These are phyloP conservation scores for Chalcosyrphus nemorum DNA, from an alignment of 2,888 invertebrate genomes.

Conservation along the genomic window DNA sequence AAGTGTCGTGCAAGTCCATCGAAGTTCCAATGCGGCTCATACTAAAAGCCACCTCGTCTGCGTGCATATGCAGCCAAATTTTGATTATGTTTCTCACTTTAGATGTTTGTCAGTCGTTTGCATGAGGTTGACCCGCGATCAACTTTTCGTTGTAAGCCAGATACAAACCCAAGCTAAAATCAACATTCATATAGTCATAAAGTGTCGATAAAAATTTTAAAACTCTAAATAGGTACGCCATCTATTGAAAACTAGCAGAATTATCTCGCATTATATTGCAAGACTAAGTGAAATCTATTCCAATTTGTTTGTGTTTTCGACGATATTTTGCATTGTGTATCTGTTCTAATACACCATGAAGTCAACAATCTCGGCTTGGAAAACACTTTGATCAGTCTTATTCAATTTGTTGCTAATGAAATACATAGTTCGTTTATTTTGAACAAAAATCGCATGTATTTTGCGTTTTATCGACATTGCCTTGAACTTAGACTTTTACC, in stretches of 20 bases:
- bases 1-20: too few species aligned
- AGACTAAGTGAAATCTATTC: neutral
- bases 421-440: slow-evolving; percentile 20
- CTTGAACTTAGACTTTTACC: too few species aligned
- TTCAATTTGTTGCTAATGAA: slow-evolving; percentile 20
- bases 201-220: too few species aligned
- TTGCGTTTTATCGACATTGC: neutral
- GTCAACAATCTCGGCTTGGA: neutral
- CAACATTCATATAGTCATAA: too few species aligned
- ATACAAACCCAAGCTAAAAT: too few species aligned
- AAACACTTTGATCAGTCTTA: slow-evolving; percentile 40
- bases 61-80: too few species aligned
- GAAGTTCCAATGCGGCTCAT: too few species aligned
- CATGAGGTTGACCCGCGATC: neutral
- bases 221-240: too few species aligned
- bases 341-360: neutral
- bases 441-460: slow-evolving; percentile 15
- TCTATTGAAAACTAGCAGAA: too few species aligned
- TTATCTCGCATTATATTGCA: neutral
- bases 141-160: too few species aligned
- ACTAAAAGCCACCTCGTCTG: too few species aligned
- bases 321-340: neutral
- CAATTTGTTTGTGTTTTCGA: neutral
- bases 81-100: too few species aligned
- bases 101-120: neutral